Percentiles rank a stretch among this genome's conserved stretches.
These are phyloP conservation scores for Setophaga kirtlandii DNA, from an alignment of 2,113 vertebrate species.

Conservation along the genomic window DNA sequence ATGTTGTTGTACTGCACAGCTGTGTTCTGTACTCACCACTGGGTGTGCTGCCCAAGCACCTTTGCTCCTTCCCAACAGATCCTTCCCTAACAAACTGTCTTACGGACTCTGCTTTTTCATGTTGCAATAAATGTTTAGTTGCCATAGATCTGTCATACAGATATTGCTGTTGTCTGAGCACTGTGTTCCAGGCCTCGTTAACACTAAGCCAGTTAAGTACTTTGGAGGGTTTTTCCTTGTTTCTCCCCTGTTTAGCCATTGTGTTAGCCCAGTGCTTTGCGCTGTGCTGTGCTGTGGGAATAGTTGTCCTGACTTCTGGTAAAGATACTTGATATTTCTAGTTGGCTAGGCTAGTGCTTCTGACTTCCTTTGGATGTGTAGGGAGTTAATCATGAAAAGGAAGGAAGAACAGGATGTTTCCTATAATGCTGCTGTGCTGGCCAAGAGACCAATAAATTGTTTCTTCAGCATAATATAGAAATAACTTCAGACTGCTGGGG, in stretches of 20 bases:
- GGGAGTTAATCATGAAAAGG: neutral
- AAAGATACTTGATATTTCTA: neutral
- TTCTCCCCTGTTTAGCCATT: neutral
- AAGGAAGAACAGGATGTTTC: neutral
- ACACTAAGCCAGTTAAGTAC: neutral
- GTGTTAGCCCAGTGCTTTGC: neutral
- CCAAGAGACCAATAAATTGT: neutral
- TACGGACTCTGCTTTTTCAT: neutral
- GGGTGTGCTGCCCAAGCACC: neutral
- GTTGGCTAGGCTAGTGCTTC: neutral
- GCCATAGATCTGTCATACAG: neutral
- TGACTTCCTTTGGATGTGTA: neutral
- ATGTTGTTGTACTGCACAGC: neutral
- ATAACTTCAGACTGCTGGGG: neutral
- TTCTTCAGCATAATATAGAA: neutral
- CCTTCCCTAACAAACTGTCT: neutral
- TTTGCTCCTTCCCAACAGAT: neutral
- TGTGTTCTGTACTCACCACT: neutral
- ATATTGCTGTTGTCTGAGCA: neutral
- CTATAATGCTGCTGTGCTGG: neutral
- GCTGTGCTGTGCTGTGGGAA: accelerated
- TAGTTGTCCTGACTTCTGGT: neutral
- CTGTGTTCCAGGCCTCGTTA: neutral
- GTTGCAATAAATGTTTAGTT: neutral
- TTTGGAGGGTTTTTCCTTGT: neutral